Evolutionary conservation across 1,140 invertebrate genomes (phyloP), one percentile per base, ranked within the genome.

Genomic region (Atta texana): DNA sequence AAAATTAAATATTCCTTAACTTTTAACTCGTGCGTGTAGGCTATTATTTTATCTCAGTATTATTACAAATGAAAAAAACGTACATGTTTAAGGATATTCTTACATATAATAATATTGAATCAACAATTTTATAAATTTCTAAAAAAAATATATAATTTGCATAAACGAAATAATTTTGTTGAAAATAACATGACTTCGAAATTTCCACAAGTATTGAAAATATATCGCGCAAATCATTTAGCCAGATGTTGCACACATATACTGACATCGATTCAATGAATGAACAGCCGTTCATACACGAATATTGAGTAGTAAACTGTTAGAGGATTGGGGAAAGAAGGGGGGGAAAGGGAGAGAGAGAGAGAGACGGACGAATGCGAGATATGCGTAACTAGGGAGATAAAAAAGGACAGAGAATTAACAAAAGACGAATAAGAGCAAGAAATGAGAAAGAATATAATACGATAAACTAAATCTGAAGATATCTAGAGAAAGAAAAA

Each of bases 191-290:
- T n/a, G 18, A 76, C 14, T 44, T 8, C 1, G 8, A 1, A n/a
- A 49, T 66, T 31, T 80, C 31, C 51, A 59, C 34, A 74, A 80
- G 75, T 74, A 51, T 28, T 59, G 64, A 86, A 57, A 68, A 87
- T 18, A 76, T 66, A 68, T 88, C 76, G 55, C n/a, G 55, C 55
- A 34, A 31, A 57, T 14, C 51, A 85, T 80, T 78, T 76, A 86
- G 87, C 59, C 84, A 89, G 86, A 92, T 88, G 84, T 89, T 92
- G 92, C 92, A 77, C 75, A 89, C 31, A 34, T 88, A 34, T 88
- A 88, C 88, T 89, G 92, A 92, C 89, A 92, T 92, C 89, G 89
- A 92, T 92, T 93, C 91, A 75, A 92, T 92, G 92, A 93, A 93
- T 93, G 92, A 92, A 93, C 88, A 72, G 75, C 64, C 88, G 85